phyloP scores from a whole-genome alignment of 1,140 invertebrate genomes.

The Pachyrhynchus sulphureomaculatus region DNA sequence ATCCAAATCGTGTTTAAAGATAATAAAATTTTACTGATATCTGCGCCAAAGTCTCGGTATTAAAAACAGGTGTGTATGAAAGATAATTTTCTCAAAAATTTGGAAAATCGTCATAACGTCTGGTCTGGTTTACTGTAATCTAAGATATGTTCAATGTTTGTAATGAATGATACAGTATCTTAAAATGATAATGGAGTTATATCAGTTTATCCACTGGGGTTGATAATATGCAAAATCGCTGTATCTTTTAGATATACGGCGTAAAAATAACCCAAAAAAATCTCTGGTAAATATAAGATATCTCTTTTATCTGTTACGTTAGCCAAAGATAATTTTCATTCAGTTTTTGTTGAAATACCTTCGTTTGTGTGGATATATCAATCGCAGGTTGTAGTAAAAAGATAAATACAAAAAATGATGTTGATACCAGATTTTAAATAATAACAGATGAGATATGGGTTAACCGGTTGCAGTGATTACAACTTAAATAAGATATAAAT shows the following conservation, averaged over 20 bases:
- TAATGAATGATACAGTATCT: slow-evolving; percentile 21
- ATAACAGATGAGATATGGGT: too few species aligned
- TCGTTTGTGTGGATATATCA: background rate
- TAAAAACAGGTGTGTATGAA: background rate
- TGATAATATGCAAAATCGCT: slow-evolving; percentile 25
- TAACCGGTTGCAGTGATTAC: background rate
- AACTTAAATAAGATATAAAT: background rate
- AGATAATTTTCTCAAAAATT: background rate
- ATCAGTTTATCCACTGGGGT: slow-evolving; percentile 27
- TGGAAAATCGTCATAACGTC: background rate
- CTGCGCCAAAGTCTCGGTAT: too few species aligned
- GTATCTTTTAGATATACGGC: slow-evolving; percentile 10
- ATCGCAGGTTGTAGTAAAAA: too few species aligned
- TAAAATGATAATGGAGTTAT: slow-evolving; percentile 12
- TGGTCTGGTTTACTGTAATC: slow-evolving; percentile 12
- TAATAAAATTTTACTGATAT: too few species aligned
- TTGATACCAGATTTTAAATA: too few species aligned
- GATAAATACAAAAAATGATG: too few species aligned
- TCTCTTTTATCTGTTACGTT: slow-evolving; percentile 27
- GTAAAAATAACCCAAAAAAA: slow-evolving; percentile 21
- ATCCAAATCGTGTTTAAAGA: too few species aligned
- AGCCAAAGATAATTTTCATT: slow-evolving; percentile 20
- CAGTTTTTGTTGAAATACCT: background rate
- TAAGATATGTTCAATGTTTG: slow-evolving; percentile 24
- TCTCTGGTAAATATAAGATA: slow-evolving; percentile 31